phyloP scores from a whole-genome alignment of 2,888 invertebrate species.

The Tillus elongatus region DNA sequence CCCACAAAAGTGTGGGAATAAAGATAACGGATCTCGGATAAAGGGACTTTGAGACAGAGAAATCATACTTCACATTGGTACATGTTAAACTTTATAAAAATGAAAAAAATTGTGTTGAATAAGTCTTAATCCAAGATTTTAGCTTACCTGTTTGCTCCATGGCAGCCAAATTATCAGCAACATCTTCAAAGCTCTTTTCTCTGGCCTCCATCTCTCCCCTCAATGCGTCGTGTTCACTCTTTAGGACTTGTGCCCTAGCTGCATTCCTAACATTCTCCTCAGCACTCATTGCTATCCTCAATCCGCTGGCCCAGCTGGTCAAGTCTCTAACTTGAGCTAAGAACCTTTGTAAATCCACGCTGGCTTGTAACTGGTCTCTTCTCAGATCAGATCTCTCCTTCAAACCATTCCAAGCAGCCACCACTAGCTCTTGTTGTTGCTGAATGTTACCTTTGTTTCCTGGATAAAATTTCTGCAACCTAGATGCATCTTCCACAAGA shows the following conservation, averaged over 20 bases:
- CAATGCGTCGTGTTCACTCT: slow-evolving; percentile 74
- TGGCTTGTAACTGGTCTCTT: slow-evolving; percentile 72
- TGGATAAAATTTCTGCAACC: slow-evolving; percentile 80
- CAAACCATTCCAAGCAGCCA: slow-evolving; percentile 78
- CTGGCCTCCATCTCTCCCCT: slow-evolving; percentile 83
- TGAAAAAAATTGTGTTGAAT: too few species aligned
- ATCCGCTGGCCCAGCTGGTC: slow-evolving; percentile 75
- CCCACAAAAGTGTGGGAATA: too few species aligned
- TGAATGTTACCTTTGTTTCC: slow-evolving; percentile 85
- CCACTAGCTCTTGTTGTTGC: slow-evolving; percentile 76
- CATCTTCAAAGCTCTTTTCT: slow-evolving; percentile 67
- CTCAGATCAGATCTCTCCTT: slow-evolving; percentile 75
- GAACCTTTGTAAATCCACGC: slow-evolving; percentile 84
- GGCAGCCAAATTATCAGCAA: slow-evolving; percentile 66
- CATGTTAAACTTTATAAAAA: too few species aligned
- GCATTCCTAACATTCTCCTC: slow-evolving; percentile 78
- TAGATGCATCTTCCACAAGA: slow-evolving; percentile 84
- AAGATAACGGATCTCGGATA: too few species aligned
- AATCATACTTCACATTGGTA: too few species aligned
- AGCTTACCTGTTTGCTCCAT: slow-evolving; percentile 63
- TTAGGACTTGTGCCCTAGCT: slow-evolving; percentile 67
- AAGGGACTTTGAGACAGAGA: too few species aligned
- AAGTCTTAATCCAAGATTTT: too few species aligned
- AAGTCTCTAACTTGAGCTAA: slow-evolving; percentile 76
- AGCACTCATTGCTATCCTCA: slow-evolving; percentile 67